Percentiles rank a stretch among this genome's conserved stretches.
phyloP scores from a whole-genome alignment of 2,888 invertebrate species.

The Ophion costatus region DNA sequence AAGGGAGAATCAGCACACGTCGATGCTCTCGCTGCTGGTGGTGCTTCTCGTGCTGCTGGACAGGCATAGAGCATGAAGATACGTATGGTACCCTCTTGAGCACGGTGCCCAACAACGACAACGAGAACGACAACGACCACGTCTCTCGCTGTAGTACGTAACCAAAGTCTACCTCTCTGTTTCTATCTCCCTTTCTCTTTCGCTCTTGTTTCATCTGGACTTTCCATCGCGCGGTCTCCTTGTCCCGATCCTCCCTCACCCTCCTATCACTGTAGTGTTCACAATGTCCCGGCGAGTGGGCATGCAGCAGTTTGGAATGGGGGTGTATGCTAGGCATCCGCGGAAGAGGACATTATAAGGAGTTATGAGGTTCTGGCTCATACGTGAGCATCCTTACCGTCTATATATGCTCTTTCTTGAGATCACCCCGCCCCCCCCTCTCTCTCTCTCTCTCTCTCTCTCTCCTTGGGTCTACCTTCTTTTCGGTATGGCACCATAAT shows the following conservation, averaged over 20 bases:
- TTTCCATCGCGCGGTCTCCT: slow-evolving; percentile 22
- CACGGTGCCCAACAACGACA: slow-evolving; percentile 66
- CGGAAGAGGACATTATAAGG: slow-evolving; percentile 83
- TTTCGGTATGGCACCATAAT: slow-evolving; percentile 48
- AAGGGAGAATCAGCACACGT: slow-evolving; percentile 48
- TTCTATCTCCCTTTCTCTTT: slow-evolving; percentile 23
- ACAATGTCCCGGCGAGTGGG: slow-evolving; percentile 76
- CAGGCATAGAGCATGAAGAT: slow-evolving; percentile 50
- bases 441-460: slow-evolving; percentile 37
- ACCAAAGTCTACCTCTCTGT: slow-evolving; percentile 36
- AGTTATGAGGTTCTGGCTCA: slow-evolving; percentile 83
- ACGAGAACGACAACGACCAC: slow-evolving; percentile 60
- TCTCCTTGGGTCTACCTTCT: neutral
- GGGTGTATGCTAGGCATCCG: slow-evolving; percentile 82
- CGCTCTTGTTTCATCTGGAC: slow-evolving; percentile 23
- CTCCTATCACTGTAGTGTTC: slow-evolving; percentile 69
- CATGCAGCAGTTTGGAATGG: slow-evolving; percentile 74
- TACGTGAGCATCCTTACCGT: slow-evolving; percentile 80
- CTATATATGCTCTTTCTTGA: slow-evolving; percentile 66
- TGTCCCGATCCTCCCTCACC: neutral
- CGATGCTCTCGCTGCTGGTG: slow-evolving; percentile 61
- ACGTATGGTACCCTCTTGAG: slow-evolving; percentile 57
- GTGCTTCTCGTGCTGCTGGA: slow-evolving; percentile 58
- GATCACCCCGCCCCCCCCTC: slow-evolving; percentile 68
- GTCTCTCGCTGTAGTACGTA: slow-evolving; percentile 59